These are phyloP conservation scores for Hucho hucho DNA, from an alignment of 2,113 vertebrate species.

Conservation along the genomic window DNA sequence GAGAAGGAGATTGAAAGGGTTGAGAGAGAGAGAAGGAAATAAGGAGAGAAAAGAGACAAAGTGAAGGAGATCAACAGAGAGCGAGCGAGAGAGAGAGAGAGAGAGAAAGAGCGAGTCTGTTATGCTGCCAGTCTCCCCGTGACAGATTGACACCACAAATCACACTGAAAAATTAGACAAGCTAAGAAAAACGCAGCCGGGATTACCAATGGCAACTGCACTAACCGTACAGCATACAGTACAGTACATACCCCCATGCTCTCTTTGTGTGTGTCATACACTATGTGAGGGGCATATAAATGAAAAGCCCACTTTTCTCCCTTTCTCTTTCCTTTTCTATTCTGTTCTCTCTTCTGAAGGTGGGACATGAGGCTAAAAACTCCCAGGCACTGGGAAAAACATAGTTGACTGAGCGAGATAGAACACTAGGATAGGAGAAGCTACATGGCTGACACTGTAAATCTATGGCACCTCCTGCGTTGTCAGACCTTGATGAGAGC, in stretches of 20 bases:
- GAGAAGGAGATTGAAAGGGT: conserved; percentile 2
- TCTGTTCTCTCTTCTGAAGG: conserved; percentile 26
- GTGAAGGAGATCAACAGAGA: not conserved
- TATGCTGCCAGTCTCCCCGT: conserved; percentile 42
- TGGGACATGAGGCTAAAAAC: not conserved
- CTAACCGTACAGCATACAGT: conserved; percentile 55
- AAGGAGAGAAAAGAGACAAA: conserved; percentile 21
- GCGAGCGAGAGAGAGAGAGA: conserved; percentile 6
- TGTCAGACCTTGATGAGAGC: too few relatives aligned
- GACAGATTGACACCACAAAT: conserved; percentile 64
- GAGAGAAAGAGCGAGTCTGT: conserved; percentile 22
- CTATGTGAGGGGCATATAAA: conserved; percentile 36
- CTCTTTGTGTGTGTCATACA: conserved; percentile 54
- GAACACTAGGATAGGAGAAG: too few relatives aligned
- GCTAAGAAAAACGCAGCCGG: conserved; percentile 59
- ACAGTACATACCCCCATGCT: conserved; percentile 45
- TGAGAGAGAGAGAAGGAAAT: not conserved
- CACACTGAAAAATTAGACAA: conserved; percentile 63
- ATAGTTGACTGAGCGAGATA: too few relatives aligned
- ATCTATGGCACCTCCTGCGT: not conserved
- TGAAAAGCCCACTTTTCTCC: too few relatives aligned
- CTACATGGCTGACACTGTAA: not conserved
- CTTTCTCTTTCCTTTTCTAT: conserved; percentile 12
- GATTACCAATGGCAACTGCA: conserved; percentile 55
- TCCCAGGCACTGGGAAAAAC: not conserved